Evolutionary conservation across 2,888 invertebrate genomes (phyloP), one percentile per base, ranked within the genome.

Genomic region (Volucella inanis): DNA sequence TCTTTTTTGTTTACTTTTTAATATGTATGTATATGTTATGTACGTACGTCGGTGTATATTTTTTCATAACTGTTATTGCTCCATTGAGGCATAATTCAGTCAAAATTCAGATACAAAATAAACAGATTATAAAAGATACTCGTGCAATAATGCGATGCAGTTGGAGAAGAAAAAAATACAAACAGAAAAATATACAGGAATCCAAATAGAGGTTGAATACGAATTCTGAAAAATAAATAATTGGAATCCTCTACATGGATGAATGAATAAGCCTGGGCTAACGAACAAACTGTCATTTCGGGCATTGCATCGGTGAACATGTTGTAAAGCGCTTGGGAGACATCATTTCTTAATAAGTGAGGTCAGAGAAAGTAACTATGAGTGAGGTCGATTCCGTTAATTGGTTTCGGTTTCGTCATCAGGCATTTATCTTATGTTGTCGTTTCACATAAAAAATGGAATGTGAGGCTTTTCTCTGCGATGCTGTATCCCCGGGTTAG

Each of bases 1-100:
- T 50, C 18, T 15, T 18, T 6, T 22, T 22, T 50, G 11, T 52
- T 67, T 8, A 57, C 31, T 0, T 6, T n/a, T 1, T n/a, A 10
- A 12, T 45, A n/a, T 3, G 0, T 8, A n/a, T n/a, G 6, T 8
- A 41, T 43, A 43, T 43, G 6, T 22, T 8, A 1, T 45, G 54
- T 18, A 14, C 8, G 18, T 59, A 18, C 2, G 6, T 8, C 1
- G 22, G 54, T 18, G 10, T 22, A 22, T 22, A 18, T 68, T 74
- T 54, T 79, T 80, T 67, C 67, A 71, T 82, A 77, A 61, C 31
- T 49, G 67, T 68, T 82, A 82, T 82, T 72, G 77, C 61, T 82
- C 55, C 68, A 50, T 78, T 78, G 64, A 64, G 68, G 68, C 78
- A 74, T 52, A 74, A 68, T 57, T 77, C 82, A 45, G 47, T 70